Conservation (phyloP, 2,888 invertebrate species). For the Tenodera sinensis region DNA sequence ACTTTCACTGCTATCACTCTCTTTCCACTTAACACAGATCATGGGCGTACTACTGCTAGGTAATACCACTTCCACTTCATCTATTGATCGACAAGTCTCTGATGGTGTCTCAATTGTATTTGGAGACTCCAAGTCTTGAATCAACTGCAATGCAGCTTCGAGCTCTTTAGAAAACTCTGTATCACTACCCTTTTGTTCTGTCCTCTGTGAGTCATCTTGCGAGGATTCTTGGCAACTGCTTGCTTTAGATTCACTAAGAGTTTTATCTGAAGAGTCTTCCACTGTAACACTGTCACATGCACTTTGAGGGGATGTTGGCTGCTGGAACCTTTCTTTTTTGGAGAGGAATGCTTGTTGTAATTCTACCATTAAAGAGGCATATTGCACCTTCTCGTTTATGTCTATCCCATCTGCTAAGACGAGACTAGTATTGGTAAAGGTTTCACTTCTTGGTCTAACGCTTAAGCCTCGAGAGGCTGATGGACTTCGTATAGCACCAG, state of each 20-base stretch:
- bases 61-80: conserved; percentile 30
- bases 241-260: conserved; percentile 36
- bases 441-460: conserved; percentile 42
- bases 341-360: conserved; percentile 46
- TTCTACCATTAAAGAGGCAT: conserved; percentile 50
- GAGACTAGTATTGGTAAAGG: conserved; percentile 20
- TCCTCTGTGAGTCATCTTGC: conserved; percentile 33
- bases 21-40: conserved; percentile 40
- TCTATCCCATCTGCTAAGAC: conserved; percentile 2
- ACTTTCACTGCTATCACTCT: conserved; percentile 38
- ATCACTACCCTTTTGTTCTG: conserved; percentile 43
- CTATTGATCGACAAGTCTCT: conserved; percentile 40
- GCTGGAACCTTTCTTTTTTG: conserved; percentile 42
- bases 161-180: conserved; percentile 50
- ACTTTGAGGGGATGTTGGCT: conserved; percentile 41
- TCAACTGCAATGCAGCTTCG: conserved; percentile 49
- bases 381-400: conserved; percentile 42
- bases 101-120: conserved; percentile 49
- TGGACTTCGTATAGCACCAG: conserved; percentile 29
- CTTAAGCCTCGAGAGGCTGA: conserved; percentile 33
- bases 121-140: conserved; percentile 51
- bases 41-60: conserved; percentile 21
- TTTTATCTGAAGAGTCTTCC: conserved; percentile 38
- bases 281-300: conserved; percentile 40
- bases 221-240: conserved; percentile 41